Evolutionary conservation across 2,797 vertebrate species (phyloP), one percentile per base, ranked within the genome.

Genomic region (Sebastolobus altivelis): DNA sequence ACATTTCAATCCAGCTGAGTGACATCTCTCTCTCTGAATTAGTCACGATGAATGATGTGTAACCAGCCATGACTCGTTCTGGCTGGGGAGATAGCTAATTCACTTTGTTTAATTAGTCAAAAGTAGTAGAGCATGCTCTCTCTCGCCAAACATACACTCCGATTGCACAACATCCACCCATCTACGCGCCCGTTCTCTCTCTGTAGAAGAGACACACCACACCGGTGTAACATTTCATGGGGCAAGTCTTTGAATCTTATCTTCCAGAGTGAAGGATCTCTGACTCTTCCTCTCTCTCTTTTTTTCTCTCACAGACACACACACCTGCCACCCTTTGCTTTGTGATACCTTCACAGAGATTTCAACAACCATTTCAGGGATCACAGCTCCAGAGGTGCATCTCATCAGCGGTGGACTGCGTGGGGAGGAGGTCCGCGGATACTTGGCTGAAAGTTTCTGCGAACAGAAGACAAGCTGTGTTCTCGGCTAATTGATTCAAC

Each of bases 81-180:
- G 93, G 90, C 91, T 92, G 91, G 89, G 88, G 89, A 94, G 90
- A 89, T 84, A 85, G 85, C 80, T 94, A 91, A 94, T 94, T 94
- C 90, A 93, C 92, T 94, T 94, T 94, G 93, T 93, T 92, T 92
- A 91, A 92, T 93, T 93, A 95, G 87, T 91, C 90, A 92, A 94
- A 92, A 91, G 92, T 93, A 93, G 89, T 93, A 87, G 85, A 90
- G 88, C 85, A 84, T 68, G 83, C 87, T 90, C 83, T 75, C 82
- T 81, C 84, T 87, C 87, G 22, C 75, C 46, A 84, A 86, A 84
- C 88, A 87, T 38, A 61, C 65, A 8, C 86, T 88, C 80, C 35
- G 29, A 31, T 12, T 74, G 81, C 83, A 83, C 86, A 83, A 76
- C 81, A 83, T 86, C 84, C 75, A 75, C 61, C 80, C 72, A 54